Evolutionary conservation across 2,113 vertebrate species (phyloP).

Genomic region (Xiphias gladius): DNA sequence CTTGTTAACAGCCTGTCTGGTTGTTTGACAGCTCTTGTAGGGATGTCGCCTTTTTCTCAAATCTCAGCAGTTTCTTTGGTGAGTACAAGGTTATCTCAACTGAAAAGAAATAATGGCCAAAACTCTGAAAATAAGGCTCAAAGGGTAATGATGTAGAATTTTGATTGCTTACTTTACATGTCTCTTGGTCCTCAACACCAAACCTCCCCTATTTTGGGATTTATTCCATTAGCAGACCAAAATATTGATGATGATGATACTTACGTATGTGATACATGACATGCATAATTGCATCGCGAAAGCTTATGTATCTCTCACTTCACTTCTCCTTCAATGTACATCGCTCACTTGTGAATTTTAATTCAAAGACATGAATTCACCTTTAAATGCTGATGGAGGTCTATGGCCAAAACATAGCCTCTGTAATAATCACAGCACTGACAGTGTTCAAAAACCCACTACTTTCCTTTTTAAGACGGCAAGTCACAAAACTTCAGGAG

Average conservation of each 20-base stretch:
- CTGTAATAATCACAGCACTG: neutral
- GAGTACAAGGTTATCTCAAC: neutral
- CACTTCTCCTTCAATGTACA: neutral
- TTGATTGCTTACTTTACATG: too few relatives aligned
- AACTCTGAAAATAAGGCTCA: neutral
- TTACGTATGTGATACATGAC: neutral
- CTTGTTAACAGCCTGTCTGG: conserved; percentile 3
- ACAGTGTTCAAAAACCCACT: neutral
- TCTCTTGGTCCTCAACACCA: neutral
- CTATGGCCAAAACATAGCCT: too few relatives aligned
- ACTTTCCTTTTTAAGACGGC: conserved; percentile 8
- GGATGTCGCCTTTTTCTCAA: neutral
- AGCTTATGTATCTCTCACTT: neutral
- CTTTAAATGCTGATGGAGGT: conserved; percentile 3
- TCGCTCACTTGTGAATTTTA: neutral
- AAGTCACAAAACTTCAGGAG: conserved; percentile 19
- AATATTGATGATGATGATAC: neutral
- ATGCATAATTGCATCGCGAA: neutral
- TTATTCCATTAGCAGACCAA: neutral
- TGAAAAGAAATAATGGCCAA: neutral
- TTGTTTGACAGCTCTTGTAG: neutral
- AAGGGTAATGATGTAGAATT: neutral
- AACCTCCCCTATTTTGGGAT: neutral
- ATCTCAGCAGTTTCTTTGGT: neutral
- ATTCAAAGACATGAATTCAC: neutral